Percentiles rank a stretch among this genome's conserved stretches.
Conservation (phyloP, 2,113 vertebrate species). For the Ageneiosus marmoratus region DNA sequence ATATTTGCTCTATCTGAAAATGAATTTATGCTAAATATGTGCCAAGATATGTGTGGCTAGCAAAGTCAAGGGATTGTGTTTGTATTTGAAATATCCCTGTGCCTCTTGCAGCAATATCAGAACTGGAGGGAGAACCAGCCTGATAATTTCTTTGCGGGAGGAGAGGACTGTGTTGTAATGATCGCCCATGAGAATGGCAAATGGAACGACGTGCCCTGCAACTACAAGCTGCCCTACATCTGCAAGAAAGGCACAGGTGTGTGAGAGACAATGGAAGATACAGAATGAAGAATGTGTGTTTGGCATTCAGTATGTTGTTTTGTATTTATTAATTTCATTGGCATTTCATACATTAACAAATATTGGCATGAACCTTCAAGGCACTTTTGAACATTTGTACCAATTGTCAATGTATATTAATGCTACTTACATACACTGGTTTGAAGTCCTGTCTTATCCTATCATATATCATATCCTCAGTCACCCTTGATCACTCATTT, state of each 20-base stretch:
- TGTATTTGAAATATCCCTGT: constrained; percentile 36
- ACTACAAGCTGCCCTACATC: constrained; percentile 97
- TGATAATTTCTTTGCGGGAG: constrained; percentile 95
- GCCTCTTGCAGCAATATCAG: constrained; percentile 86
- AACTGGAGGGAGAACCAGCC: constrained; percentile 97
- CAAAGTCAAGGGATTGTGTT: constrained; percentile 34
- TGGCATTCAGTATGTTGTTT: background rate
- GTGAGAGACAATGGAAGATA: constrained; percentile 48
- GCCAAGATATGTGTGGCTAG: background rate
- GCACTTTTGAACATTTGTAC: constrained; percentile 7
- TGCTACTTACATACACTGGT: background rate
- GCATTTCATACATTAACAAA: background rate
- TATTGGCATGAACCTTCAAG: background rate
- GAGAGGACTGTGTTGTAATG: constrained; percentile 96
- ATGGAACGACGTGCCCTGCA: constrained; percentile 98
- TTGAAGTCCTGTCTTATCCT: constrained; percentile 6
- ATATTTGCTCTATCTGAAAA: constrained; percentile 25
- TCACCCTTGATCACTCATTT: background rate
- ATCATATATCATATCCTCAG: background rate
- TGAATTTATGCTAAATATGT: constrained; percentile 24
- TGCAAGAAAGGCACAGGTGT: constrained; percentile 98
- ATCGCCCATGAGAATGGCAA: constrained; percentile 92
- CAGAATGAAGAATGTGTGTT: background rate
- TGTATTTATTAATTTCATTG: background rate
- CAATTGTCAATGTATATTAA: background rate